Percentiles rank a stretch among this genome's conserved stretches.
Evolutionary conservation across 2,797 vertebrate species (phyloP).

Genomic region (Rhynchotus rufescens): DNA sequence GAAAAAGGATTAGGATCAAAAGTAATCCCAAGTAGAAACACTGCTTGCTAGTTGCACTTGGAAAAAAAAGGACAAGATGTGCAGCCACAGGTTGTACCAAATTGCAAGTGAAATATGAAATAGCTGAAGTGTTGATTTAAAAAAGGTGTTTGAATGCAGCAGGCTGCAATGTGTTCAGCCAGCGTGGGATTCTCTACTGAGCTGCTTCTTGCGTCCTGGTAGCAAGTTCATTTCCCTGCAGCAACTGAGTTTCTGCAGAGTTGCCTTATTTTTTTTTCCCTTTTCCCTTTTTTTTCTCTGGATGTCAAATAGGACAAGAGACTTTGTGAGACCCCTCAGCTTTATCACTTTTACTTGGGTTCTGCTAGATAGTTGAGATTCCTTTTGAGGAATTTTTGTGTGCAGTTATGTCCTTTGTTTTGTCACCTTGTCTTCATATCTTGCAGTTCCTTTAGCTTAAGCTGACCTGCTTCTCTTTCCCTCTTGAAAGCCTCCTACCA

Average conservation of each 20-base stretch:
- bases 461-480: not conserved
- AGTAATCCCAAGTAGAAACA: not conserved
- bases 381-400: not conserved
- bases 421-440: not conserved
- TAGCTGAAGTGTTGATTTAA: not conserved
- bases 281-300: not conserved
- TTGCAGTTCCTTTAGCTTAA: not conserved
- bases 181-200: accelerated
- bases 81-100: not conserved
- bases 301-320: not conserved
- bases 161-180: not conserved
- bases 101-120: not conserved
- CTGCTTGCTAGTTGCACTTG: not conserved
- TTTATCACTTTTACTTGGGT: accelerated
- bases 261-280: too few species aligned
- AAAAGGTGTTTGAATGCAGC: not conserved
- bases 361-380: accelerated
- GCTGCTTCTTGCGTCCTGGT: not conserved
- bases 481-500: not conserved
- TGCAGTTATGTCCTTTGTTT: not conserved
- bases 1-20: not conserved
- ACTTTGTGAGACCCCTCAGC: not conserved
- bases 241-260: not conserved
- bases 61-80: not conserved
- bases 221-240: not conserved